phyloP scores from a whole-genome alignment of 2,797 vertebrate genomes.

The Eidolon dupreanum region DNA sequence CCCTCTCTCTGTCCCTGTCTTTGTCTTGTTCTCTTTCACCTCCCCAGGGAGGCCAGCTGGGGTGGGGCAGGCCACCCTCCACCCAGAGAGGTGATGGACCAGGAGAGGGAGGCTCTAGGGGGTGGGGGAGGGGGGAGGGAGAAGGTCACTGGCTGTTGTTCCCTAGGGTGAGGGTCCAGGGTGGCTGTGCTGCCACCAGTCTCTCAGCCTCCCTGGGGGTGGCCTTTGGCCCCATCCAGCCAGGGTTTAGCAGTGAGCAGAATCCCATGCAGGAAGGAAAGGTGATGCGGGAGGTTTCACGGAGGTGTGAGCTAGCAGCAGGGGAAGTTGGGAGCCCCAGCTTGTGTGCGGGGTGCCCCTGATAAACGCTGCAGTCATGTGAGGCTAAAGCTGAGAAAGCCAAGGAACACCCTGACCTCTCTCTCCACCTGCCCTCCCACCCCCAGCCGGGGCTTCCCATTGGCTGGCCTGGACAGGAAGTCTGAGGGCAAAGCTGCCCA shows the following conservation, averaged over 20 bases:
- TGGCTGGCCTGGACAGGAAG: neutral
- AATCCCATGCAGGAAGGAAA: neutral
- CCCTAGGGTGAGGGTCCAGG: neutral
- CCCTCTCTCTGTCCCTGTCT: neutral
- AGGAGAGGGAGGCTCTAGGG: neutral
- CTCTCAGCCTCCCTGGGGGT: neutral
- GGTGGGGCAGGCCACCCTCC: neutral
- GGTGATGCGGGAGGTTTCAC: rapidly evolving
- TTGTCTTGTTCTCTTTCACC: neutral
- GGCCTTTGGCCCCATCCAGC: neutral
- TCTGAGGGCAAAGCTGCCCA: neutral
- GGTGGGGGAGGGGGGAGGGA: neutral
- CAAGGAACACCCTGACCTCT: neutral
- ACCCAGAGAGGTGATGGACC: rapidly evolving
- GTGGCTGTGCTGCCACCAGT: rapidly evolving
- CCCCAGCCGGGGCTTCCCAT: neutral
- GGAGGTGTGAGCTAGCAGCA: neutral
- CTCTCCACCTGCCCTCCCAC: neutral
- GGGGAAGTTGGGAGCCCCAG: neutral
- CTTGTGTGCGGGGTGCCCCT: rapidly evolving
- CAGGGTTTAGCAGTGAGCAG: rapidly evolving
- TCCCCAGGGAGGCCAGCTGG: neutral
- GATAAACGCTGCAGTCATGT: neutral
- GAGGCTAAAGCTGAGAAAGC: neutral
- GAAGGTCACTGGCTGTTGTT: neutral